Evolutionary conservation across 2,797 vertebrate species (phyloP).

Genomic region (Melanogrammus aeglefinus): DNA sequence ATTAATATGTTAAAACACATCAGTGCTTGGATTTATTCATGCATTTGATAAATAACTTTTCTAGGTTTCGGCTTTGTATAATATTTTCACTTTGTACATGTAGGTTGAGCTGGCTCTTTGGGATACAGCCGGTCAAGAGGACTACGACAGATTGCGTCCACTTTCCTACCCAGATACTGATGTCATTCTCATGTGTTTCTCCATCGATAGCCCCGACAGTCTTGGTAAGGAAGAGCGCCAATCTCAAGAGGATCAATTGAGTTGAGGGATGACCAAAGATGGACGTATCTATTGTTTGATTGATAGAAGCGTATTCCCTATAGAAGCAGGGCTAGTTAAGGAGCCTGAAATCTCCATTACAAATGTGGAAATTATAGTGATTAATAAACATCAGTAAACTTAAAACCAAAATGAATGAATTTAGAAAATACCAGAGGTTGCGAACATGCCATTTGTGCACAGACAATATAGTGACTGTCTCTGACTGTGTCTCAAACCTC

Average conservation of each 20-base stretch:
- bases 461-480: not conserved
- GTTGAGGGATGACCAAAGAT: not conserved
- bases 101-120: constrained; percentile 87
- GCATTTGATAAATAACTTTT: not conserved
- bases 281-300: not conserved
- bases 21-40: not conserved
- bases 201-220: constrained; percentile 86
- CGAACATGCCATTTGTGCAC: not conserved
- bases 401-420: not conserved
- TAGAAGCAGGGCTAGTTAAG: not conserved
- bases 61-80: not conserved
- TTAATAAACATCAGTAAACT: not conserved
- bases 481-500: not conserved
- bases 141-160: constrained; percentile 83
- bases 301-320: not conserved
- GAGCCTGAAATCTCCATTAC: not conserved
- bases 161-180: constrained; percentile 87
- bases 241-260: not conserved
- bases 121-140: constrained; percentile 87
- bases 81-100: constrained; percentile 15
- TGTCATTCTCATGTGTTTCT: constrained; percentile 89
- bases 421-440: not conserved
- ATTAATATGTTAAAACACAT: not conserved
- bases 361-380: not conserved
- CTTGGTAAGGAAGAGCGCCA: constrained; percentile 69